These are phyloP conservation scores for Esox niger DNA, from an alignment of 2,113 vertebrate genomes.

Conservation along the genomic window DNA sequence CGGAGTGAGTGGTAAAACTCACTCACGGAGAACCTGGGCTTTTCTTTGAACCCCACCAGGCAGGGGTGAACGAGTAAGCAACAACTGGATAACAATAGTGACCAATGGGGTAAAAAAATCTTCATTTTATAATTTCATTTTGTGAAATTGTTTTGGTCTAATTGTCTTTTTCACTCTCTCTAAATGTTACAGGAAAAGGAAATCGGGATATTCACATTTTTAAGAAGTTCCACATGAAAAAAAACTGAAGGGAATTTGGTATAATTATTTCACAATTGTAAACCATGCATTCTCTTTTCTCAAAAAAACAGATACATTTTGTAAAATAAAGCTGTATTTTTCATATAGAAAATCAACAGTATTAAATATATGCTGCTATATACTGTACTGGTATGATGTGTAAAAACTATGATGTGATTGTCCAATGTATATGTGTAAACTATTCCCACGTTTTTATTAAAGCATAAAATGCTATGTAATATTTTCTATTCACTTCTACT, in stretches of 20 bases:
- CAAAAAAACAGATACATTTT: slow-evolving; percentile 64
- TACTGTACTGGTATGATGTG: slow-evolving; percentile 76
- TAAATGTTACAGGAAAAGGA: slow-evolving; percentile 82
- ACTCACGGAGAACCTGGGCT: neutral
- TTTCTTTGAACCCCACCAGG: neutral
- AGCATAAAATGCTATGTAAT: slow-evolving; percentile 66
- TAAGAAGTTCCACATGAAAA: slow-evolving; percentile 60
- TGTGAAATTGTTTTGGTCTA: neutral
- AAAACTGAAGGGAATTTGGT: slow-evolving; percentile 49
- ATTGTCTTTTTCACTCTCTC: neutral
- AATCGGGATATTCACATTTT: slow-evolving; percentile 82
- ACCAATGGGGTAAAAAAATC: neutral
- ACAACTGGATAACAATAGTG: slow-evolving; percentile 15
- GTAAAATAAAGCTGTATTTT: slow-evolving; percentile 86
- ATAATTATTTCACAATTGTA: slow-evolving; percentile 52
- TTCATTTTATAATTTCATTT: too few species aligned
- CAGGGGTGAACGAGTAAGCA: neutral
- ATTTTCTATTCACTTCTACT: neutral
- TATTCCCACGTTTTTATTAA: slow-evolving; percentile 80
- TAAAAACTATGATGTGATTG: slow-evolving; percentile 75
- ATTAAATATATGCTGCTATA: slow-evolving; percentile 82
- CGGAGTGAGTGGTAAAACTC: neutral
- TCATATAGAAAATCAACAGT: slow-evolving; percentile 78
- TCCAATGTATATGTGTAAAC: slow-evolving; percentile 79
- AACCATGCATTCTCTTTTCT: slow-evolving; percentile 51